Conservation (phyloP, 2,888 invertebrate species). For the Chironomus tentans region DNA sequence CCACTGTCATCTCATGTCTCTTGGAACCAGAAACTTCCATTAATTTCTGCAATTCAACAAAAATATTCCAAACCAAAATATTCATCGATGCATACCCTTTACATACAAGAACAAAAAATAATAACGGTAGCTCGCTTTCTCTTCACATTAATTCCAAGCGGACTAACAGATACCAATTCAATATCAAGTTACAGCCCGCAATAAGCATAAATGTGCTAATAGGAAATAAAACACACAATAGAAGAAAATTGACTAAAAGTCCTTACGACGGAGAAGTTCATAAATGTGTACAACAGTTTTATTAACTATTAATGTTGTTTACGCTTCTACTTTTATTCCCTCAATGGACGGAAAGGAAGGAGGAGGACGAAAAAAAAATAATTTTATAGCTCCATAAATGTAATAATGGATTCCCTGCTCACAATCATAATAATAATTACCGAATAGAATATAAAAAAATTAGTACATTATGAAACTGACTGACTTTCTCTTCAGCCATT, state of each 20-base stretch:
- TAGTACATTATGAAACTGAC: background rate
- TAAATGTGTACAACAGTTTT: slow-evolving; percentile 12
- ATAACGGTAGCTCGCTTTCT: too few species aligned
- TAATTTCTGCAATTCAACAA: too few species aligned
- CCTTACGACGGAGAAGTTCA: background rate
- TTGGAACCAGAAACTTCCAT: too few species aligned
- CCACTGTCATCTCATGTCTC: too few species aligned
- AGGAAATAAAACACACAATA: background rate
- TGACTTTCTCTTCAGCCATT: background rate
- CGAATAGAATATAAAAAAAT: background rate
- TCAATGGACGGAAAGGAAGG: background rate
- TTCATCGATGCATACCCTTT: too few species aligned
- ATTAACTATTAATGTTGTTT: slow-evolving; percentile 23
- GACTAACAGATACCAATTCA: too few species aligned
- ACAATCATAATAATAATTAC: background rate
- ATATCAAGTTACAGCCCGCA: background rate
- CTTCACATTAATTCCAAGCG: too few species aligned
- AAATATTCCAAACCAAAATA: too few species aligned
- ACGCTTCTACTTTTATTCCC: slow-evolving; percentile 7
- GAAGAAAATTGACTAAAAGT: too few species aligned
- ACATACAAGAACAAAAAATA: too few species aligned
- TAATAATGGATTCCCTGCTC: background rate
- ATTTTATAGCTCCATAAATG: slow-evolving; percentile 16
- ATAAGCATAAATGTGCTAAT: background rate
- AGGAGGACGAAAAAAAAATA: background rate